These are phyloP conservation scores for Halcyon smyrnensis DNA, from an alignment of 2,797 vertebrate genomes.

Conservation along the genomic window DNA sequence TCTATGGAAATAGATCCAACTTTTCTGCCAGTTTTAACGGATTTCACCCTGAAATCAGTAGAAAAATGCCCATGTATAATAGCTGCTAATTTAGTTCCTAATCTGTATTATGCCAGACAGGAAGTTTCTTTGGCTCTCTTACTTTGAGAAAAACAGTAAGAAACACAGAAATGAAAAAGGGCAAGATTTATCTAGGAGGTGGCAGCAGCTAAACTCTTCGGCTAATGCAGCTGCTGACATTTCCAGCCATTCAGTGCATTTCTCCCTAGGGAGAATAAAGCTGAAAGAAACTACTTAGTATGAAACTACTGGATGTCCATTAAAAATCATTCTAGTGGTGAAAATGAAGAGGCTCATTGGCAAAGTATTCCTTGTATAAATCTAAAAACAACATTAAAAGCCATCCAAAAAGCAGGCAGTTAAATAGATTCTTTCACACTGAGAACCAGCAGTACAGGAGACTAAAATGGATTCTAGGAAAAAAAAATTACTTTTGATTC, in stretches of 20 bases:
- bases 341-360: constrained; percentile 63
- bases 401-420: constrained; percentile 29
- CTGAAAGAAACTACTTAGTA: constrained; percentile 57
- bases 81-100: constrained; percentile 56
- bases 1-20: constrained; percentile 2
- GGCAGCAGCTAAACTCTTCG: constrained; percentile 40
- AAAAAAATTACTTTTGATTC: constrained; percentile 36
- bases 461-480: constrained; percentile 49
- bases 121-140: constrained; percentile 45
- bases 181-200: constrained; percentile 55
- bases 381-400: constrained; percentile 63
- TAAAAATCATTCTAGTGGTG: constrained; percentile 61
- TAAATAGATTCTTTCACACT: constrained; percentile 62
- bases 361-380: constrained; percentile 51
- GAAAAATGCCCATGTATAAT: constrained; percentile 10
- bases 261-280: constrained; percentile 55
- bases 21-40: constrained; percentile 30
- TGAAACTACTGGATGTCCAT: constrained; percentile 62
- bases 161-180: constrained; percentile 33
- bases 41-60: constrained; percentile 14
- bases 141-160: constrained; percentile 33
- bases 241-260: constrained; percentile 50
- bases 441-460: constrained; percentile 26
- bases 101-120: constrained; percentile 29
- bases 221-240: constrained; percentile 60